Evolutionary conservation across 2,113 vertebrate species (phyloP), one percentile per base, ranked within the genome.

Genomic region (Phyllostomus hastatus): DNA sequence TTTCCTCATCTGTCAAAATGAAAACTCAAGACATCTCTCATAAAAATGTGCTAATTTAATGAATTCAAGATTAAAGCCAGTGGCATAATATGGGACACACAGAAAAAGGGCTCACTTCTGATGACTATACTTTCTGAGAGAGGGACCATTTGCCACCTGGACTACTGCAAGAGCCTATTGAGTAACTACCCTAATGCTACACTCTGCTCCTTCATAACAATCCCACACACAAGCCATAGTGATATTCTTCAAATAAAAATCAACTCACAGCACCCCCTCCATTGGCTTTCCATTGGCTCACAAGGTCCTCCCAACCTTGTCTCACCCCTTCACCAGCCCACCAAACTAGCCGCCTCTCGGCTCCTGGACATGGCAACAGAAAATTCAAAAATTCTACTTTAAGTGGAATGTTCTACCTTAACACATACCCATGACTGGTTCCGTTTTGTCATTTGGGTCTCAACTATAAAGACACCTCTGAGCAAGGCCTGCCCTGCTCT

Each of bases 221-320:
- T 48, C 26, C 33, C 48, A 59, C 24, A 48, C 17, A 59, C 19
- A 11, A 54, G 43, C 72, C 48, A 72, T 10, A 50, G 16, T 14
- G 24, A 95, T 9, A 38, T 7, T n/a, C 17, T 64, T 17, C 20
- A 70, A 59, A 26, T 52, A 54, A 54, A 95, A 70, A n/a, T 19
- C 35, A 69, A 85, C 48, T 52, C n/a, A 17, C 5, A 1, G 8
- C 2, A 64, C 24, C n/a, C 31, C 33, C 4, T 46, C 48, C 10
- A 1, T 0, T 50, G 19, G 72, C 46, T 88, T 50, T 46, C 17
- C 46, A n/a, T 1, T 3, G 10, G 80, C 26, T 57, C 28, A 5
- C 6, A 50, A 24, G n/a, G 2, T 8, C 2, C 16, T n/a, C 20
- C 28, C 6, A 22, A 17, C 12, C 8, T 57, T 8, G 0, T 20